Evolutionary conservation across 1,140 invertebrate species (phyloP), one percentile per base, ranked within the genome.

Genomic region (Xylocopa sonorina): DNA sequence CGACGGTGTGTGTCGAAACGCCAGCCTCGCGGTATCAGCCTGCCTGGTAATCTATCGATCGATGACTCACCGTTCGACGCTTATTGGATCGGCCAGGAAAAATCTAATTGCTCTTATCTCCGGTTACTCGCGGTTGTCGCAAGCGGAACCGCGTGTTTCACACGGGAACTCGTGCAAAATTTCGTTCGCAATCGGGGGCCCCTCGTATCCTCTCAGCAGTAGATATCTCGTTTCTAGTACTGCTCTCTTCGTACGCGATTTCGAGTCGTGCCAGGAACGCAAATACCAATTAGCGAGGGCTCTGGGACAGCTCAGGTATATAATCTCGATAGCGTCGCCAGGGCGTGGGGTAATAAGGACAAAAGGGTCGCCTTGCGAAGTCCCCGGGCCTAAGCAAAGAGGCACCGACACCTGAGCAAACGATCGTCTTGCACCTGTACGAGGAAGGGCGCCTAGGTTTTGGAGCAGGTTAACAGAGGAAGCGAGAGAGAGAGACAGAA

Each of bases 381-480:
- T n/a, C n/a, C 2, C 1, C 6, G 21, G 38, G 43, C 76, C 50
- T 73, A 55, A 55, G 68, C 46, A 73, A 73, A 78, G 58, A 48
- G 27, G 21, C 38, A 38, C 38, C 3, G 29, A 43, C 81, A 84
- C 69, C 76, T 84, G 81, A 71, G 32, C 76, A 84, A 84, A 84
- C 76, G 69, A 48, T 82, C 43, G 27, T 69, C 60, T 53, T 53
- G 64, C 57, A 58, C 64, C 77, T 80, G 76, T 80, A 55, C 66
- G 10, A 9, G n/a, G n/a, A n/a, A n/a, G 53, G 51, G 43, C 81
- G 78, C 32, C 46, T 68, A 43, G 55, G 29, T 10, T 29, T 38
- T 38, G 3, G 38, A 38, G 38, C 3, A 41, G 51, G 21, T n/a
- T n/a, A n/a, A n/a, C n/a, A n/a, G n/a, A n/a, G n/a, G n/a, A n/a